Evolutionary conservation across 2,888 invertebrate genomes (phyloP).

Genomic region (Cryptocheilus praepositus): DNA sequence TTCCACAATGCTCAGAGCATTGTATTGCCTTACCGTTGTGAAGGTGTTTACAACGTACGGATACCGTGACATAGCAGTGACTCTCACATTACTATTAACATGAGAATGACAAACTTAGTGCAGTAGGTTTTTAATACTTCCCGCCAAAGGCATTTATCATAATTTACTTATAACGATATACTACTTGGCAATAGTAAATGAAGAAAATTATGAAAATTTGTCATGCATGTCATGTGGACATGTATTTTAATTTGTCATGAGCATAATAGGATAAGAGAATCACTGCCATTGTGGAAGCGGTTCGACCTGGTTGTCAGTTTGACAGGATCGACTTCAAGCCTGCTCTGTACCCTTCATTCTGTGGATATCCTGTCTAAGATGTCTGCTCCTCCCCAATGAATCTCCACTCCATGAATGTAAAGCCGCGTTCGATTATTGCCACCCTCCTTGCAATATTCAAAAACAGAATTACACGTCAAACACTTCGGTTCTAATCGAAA

Average conservation of each 20-base stretch:
- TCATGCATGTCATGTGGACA: too few relatives aligned
- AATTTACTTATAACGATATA: too few relatives aligned
- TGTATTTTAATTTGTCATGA: too few relatives aligned
- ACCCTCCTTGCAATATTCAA: too few relatives aligned
- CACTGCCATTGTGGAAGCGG: conserved; percentile 46
- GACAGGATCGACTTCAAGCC: conserved; percentile 58
- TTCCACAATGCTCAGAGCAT: conserved; percentile 30
- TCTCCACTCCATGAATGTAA: background rate
- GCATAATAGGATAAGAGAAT: conserved; percentile 31
- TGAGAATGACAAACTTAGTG: too few relatives aligned
- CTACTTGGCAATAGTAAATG: too few relatives aligned
- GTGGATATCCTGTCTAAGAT: conserved; percentile 8
- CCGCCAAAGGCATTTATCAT: too few relatives aligned
- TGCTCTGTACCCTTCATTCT: conserved; percentile 15
- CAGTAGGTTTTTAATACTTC: too few relatives aligned
- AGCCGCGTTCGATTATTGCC: conserved; percentile 13
- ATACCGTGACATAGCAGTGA: conserved; percentile 14
- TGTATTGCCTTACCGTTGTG: conserved; percentile 27
- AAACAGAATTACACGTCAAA: too few relatives aligned
- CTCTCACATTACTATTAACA: conserved; percentile 8
- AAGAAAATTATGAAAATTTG: too few relatives aligned
- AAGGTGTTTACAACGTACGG: conserved; percentile 29
- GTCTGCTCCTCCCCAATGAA: conserved; percentile 5
- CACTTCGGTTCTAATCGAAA: too few relatives aligned
- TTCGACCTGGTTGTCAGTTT: conserved; percentile 61